Base-by-base conservation (phyloP, 2,113 vertebrate species). In the Pseudolaguvia tuberculata region DNA sequence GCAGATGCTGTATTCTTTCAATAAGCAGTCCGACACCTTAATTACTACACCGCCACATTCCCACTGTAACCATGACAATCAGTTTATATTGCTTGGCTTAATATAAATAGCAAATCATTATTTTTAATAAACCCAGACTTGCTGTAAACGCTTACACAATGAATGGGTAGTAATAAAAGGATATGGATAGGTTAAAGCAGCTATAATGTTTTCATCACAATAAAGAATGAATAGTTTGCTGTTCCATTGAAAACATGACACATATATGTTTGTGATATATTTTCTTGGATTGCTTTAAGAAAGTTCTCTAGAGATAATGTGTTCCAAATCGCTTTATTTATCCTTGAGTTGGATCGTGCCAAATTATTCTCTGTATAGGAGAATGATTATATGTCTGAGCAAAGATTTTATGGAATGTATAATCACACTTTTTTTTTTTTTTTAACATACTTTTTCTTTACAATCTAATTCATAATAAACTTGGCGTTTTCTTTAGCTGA, bases 401-500 rank as follows among this genome's bases (percentile, higher is more conserved):
- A 21, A 5, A 20, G 35, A 18, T n/a, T 61, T 35, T 39, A 13
- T 18, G 15, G 10, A 35, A 61, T 61, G 31, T 35, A 35, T 35
- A 35, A n/a, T n/a, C n/a, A n/a, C n/a, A n/a, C n/a, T n/a, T n/a
- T n/a, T n/a, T n/a, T n/a, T n/a, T n/a, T n/a, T n/a, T n/a, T n/a
- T n/a, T n/a, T n/a, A n/a, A n/a, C n/a, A n/a, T n/a, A n/a, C n/a
- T n/a, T n/a, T n/a, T n/a, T n/a, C n/a, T n/a, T n/a, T n/a, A n/a
- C n/a, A n/a, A n/a, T n/a, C n/a, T n/a, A n/a, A n/a, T n/a, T 35
- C 31, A 35, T 35, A 3, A 35, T 35, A 18, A 13, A 48, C 3
- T 5, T 4, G 1, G 74, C 21, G 42, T 23, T 45, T 56, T 74
- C 78, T 15, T 2, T 67, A 99, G 97, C 88, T 99, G 56, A 99